phyloP scores from a whole-genome alignment of 2,797 vertebrate genomes.

The Arrhamphus sclerolepis region DNA sequence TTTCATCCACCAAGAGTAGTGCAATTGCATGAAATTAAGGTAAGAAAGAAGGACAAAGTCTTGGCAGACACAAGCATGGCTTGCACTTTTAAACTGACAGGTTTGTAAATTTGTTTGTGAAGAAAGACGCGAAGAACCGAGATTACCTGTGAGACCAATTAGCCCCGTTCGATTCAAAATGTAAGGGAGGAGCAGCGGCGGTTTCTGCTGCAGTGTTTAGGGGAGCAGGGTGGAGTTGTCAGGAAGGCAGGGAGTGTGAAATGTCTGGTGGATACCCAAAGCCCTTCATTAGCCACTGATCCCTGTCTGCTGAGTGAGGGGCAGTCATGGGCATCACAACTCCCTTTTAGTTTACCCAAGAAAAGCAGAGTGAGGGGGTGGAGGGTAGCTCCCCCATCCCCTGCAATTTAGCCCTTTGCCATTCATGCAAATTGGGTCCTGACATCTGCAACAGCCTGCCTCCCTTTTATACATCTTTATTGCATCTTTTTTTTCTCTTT shows the following conservation, averaged over 20 bases:
- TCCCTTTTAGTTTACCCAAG: conserved; percentile 65
- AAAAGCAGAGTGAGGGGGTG: conserved; percentile 48
- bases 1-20: conserved; percentile 78
- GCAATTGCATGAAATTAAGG: conserved; percentile 66
- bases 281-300: conserved; percentile 84
- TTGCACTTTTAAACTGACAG: conserved; percentile 16
- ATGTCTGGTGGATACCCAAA: conserved; percentile 76
- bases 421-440: conserved; percentile 83
- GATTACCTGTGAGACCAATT: conserved; percentile 87
- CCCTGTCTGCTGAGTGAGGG: conserved; percentile 79
- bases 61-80: conserved; percentile 7
- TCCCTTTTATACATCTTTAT: conserved; percentile 79
- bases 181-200: conserved; percentile 68
- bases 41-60: conserved; percentile 20
- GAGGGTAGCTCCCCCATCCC: conserved; percentile 72
- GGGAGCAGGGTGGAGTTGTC: conserved; percentile 80
- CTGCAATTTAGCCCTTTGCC: conserved; percentile 81
- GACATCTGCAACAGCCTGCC: conserved; percentile 81
- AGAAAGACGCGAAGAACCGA: conserved; percentile 77
- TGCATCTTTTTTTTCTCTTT: conserved; percentile 62
- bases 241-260: conserved; percentile 81
- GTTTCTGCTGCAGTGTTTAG: conserved; percentile 50
- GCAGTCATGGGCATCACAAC: conserved; percentile 77
- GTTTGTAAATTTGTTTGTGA: conserved; percentile 54
- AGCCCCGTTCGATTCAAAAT: conserved; percentile 76